phyloP scores from a whole-genome alignment of 2,797 vertebrate genomes.

The Silurus aristotelis region DNA sequence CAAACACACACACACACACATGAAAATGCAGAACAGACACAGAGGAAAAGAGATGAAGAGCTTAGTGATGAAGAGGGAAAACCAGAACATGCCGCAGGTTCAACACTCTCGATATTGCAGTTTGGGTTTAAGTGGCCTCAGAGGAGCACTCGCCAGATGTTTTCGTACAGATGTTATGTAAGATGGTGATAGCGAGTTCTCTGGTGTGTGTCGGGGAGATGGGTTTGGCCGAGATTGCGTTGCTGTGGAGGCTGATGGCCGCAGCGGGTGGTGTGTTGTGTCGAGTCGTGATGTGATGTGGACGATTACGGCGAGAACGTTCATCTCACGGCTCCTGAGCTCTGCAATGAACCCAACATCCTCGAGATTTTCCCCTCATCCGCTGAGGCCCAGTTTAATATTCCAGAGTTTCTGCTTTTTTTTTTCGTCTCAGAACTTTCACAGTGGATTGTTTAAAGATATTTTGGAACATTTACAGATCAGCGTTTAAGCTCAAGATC shows the following conservation, averaged over 20 bases:
- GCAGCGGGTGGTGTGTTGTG: neutral
- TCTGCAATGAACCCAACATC: neutral
- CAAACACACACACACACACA: too few relatives aligned
- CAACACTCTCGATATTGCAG: neutral
- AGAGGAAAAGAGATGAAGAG: neutral
- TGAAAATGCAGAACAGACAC: too few relatives aligned
- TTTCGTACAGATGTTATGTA: neutral
- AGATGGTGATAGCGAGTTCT: neutral
- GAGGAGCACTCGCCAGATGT: neutral
- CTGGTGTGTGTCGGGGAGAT: slow-evolving; percentile 1
- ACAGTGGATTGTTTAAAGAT: neutral
- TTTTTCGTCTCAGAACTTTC: neutral
- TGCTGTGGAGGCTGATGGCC: neutral
- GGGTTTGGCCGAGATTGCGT: neutral
- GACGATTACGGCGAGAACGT: neutral
- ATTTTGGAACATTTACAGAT: too few relatives aligned
- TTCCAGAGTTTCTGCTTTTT: neutral
- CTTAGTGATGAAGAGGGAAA: neutral
- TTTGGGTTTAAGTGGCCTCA: neutral
- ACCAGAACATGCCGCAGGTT: neutral
- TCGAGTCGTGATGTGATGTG: neutral
- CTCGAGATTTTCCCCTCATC: neutral
- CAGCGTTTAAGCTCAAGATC: too few relatives aligned
- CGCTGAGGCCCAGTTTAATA: neutral
- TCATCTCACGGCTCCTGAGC: neutral